phyloP scores from a whole-genome alignment of 2,113 vertebrate genomes.

The Burhinus oedicnemus region DNA sequence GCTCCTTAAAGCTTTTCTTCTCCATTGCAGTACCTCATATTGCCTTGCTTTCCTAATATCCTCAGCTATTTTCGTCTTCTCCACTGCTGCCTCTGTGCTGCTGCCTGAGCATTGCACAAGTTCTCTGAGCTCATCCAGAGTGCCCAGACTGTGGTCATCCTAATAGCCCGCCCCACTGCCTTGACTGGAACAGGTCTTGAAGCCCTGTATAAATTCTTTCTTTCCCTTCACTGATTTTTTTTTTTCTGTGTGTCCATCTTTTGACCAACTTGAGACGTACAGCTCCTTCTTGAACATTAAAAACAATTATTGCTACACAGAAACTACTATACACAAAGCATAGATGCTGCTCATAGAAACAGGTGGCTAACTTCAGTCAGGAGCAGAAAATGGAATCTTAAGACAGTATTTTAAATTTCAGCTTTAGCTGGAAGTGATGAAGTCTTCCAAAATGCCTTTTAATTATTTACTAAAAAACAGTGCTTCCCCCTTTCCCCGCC shows the following conservation, averaged over 20 bases:
- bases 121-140: neutral
- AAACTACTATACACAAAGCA: neutral
- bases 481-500: neutral
- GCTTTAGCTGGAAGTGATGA: neutral
- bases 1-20: neutral
- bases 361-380: neutral
- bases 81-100: neutral
- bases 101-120: neutral
- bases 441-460: neutral
- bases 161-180: neutral
- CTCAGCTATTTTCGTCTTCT: neutral
- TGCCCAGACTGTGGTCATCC: accelerated
- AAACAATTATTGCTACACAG: neutral
- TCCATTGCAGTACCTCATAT: neutral
- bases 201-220: neutral
- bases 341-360: neutral
- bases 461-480: neutral
- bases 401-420: neutral
- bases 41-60: neutral
- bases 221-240: neutral
- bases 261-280: neutral
- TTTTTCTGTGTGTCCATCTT: neutral
- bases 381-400: neutral
- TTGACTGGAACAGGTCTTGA: accelerated
- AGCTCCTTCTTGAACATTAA: neutral